Evolutionary conservation across 1,140 invertebrate species (phyloP).

Genomic region (Orussus abietinus): DNA sequence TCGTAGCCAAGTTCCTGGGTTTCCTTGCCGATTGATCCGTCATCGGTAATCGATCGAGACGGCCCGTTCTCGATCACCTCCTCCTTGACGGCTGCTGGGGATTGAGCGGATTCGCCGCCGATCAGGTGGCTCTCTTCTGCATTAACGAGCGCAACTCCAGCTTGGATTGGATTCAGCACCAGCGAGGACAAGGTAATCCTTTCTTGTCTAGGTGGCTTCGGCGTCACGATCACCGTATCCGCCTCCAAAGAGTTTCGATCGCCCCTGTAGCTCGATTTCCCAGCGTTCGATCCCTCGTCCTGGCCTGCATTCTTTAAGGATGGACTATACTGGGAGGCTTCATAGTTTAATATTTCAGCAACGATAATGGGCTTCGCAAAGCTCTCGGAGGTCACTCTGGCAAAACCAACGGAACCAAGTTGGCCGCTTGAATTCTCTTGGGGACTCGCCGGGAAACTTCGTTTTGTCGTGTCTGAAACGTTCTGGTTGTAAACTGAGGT

Average conservation of each 20-base stretch:
- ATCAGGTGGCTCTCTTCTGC: conserved; percentile 29
- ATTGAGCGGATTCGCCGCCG: conserved; percentile 2
- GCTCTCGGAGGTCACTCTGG: too few species aligned
- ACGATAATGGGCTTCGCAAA: conserved; percentile 46
- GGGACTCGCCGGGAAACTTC: too few species aligned
- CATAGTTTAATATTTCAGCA: conserved; percentile 25
- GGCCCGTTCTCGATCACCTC: conserved; percentile 13
- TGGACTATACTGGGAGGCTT: conserved; percentile 25
- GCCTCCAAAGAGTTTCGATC: too few species aligned
- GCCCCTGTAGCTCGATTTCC: too few species aligned
- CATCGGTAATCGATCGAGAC: neutral
- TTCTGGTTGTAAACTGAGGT: too few species aligned
- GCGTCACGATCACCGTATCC: conserved; percentile 5
- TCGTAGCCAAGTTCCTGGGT: conserved; percentile 17
- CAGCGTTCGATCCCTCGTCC: too few species aligned
- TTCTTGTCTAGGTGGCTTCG: neutral
- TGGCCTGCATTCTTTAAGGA: too few species aligned
- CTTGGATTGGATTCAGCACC: conserved; percentile 49
- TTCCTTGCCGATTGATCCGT: too few species aligned
- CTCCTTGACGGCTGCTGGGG: conserved; percentile 25
- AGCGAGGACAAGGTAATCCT: conserved; percentile 29
- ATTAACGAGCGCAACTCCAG: conserved; percentile 45
- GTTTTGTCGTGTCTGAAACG: too few species aligned
- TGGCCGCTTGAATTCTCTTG: too few species aligned
- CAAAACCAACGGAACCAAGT: too few species aligned